phyloP scores from a whole-genome alignment of 2,888 invertebrate species.

The Lithophane leautieri region DNA sequence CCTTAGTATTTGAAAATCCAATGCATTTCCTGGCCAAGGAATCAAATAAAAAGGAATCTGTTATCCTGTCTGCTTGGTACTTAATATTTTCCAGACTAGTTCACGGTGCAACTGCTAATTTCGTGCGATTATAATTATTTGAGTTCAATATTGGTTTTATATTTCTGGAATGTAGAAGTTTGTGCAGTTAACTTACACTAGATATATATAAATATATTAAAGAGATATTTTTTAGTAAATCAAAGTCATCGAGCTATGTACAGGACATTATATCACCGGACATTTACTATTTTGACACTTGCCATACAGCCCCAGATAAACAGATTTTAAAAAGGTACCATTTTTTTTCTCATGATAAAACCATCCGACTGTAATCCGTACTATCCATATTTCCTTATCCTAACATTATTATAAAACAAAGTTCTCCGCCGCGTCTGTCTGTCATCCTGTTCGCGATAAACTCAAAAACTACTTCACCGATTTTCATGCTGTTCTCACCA shows the following conservation, averaged over 20 bases:
- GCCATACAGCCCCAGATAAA: background rate
- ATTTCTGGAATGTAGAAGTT: background rate
- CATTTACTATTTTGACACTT: background rate
- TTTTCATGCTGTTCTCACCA: too few relatives aligned
- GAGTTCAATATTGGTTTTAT: background rate
- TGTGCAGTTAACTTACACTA: background rate
- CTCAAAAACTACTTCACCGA: too few relatives aligned
- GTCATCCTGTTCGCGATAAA: too few relatives aligned
- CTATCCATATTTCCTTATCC: too few relatives aligned
- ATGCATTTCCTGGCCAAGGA: background rate
- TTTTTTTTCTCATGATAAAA: background rate
- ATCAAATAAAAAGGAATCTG: too few relatives aligned
- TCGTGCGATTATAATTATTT: background rate
- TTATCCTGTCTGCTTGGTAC: too few relatives aligned
- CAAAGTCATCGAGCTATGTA: background rate
- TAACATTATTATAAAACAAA: too few relatives aligned
- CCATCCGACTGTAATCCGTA: too few relatives aligned
- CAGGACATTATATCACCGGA: background rate
- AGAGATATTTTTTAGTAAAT: background rate
- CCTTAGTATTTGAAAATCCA: background rate
- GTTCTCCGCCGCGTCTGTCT: too few relatives aligned
- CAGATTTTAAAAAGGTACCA: background rate
- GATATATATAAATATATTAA: too few relatives aligned
- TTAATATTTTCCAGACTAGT: background rate
- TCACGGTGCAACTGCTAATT: background rate